Base-by-base conservation (phyloP, 2,888 invertebrate species). In the Pterostichus niger region DNA sequence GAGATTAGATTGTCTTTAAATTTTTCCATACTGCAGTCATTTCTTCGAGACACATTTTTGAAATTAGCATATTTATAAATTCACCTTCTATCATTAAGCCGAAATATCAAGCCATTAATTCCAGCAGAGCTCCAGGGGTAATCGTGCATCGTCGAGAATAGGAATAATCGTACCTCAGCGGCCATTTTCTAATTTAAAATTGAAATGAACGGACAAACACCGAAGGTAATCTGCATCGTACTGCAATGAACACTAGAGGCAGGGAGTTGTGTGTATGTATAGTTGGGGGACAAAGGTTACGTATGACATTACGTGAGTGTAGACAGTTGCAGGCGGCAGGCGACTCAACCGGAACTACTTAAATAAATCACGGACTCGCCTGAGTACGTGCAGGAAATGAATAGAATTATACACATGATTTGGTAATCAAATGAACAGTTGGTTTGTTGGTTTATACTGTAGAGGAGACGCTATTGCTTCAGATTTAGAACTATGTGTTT, bases 331-430 rank as follows among this genome's bases (percentile, higher is more conserved):
- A 24, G 24, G 24, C 24, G 24, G 24, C 24, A 24, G 24, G 24
- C 24, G 24, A 24, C 17, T 13, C 15, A 54, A 54, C 52, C 54
- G 76, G 76, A 54, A 76, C 10, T 52, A 54, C 76, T 76, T 76
- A 76, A 76, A 76, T 76, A 76, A 76, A 76, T 76, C 76, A 76
- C n/a, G 10, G 49, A 44, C 17, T 71, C 40, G 44, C 33, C 7
- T 3, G 71, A 17, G 46, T 68, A 24, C 35, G 33, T 2, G 33
- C 79, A 40, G 79, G 79, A 79, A 79, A 79, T 79, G 79, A 79
- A 79, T 49, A 79, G 79, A 49, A 79, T 79, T 79, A 79, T 79
- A 79, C 79, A 79, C 79, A 79, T 79, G 79, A 79, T 79, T 79
- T 79, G 64, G 64, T 64, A 79, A 79, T 79, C 79, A 79, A 79